Evolutionary conservation across 1,140 invertebrate genomes (phyloP), one percentile per base, ranked within the genome.

Genomic region (Capitella teleta): DNA sequence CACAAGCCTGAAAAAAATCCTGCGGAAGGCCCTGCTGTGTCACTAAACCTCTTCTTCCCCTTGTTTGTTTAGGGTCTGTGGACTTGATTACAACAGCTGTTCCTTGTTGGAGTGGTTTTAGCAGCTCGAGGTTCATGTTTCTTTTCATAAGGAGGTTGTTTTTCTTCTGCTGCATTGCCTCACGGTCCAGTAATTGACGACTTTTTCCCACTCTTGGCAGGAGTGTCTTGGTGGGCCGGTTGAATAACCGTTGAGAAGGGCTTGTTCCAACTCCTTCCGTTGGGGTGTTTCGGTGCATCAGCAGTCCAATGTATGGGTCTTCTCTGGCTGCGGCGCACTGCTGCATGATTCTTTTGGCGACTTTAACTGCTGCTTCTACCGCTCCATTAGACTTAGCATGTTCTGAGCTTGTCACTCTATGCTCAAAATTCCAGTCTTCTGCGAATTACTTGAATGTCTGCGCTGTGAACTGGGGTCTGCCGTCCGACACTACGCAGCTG

Each of bases 381-480:
- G 30, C 30, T n/a, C 8, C 30, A 32, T 32, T 32, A n/a, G 41
- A 2, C 25, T 43, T 43, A 23, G 5, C 25, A 23, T 43, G 19
- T 4, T 23, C 41, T 3, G 41, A 23, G 12, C 16, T 43, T 16
- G 41, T 19, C 16, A 24, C 25, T 24, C 25, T 23, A 34, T 61
- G 60, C 16, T 32, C 44, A 47, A 64, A 55, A 14, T 41, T 43
- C 37, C 30, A 61, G 0, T 56, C 34, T 12, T 36, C 32, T n/a
- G 47, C 23, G 50, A 62, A 61, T 5, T 52, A 19, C 23, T 19
- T 10, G 25, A 64, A 64, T 19, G 58, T 56, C 8, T 36, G 8
- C 21, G 42, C 45, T 8, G 52, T 36, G 42, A 56, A 66, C 36
- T 63, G 55, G 4, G 57, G 53, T 1, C 54, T 55, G 41, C 57